These are phyloP conservation scores for Ochropleura leucogaster DNA, from an alignment of 2,888 invertebrate genomes.

Conservation along the genomic window DNA sequence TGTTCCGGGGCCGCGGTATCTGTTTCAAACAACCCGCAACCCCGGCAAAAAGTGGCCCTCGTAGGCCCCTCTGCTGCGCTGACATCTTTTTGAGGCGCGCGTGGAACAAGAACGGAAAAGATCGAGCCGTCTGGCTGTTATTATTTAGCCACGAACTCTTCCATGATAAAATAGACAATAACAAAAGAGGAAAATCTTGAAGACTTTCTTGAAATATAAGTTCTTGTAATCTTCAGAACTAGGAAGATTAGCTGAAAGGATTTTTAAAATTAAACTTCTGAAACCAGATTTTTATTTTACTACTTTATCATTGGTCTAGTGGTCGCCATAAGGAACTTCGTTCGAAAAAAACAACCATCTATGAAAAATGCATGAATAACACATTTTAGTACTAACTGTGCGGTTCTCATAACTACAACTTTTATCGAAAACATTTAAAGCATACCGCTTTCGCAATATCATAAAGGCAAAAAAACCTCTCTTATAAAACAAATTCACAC, in stretches of 20 bases:
- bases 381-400: neutral
- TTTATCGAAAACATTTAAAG: neutral
- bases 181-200: neutral
- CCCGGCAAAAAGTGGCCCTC: no score
- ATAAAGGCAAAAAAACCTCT: conserved; percentile 10
- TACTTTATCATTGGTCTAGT: no score
- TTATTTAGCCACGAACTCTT: no score
- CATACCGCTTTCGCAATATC: neutral
- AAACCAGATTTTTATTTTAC: neutral
- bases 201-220: neutral
- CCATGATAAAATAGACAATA: neutral
- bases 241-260: neutral
- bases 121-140: no score
- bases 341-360: neutral
- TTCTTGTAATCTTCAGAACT: neutral
- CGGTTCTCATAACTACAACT: neutral
- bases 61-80: no score
- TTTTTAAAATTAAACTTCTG: neutral
- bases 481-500: conserved; percentile 36
- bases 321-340: no score
- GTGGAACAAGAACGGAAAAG: no score
- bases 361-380: no score
- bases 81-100: no score
- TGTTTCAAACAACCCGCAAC: no score
- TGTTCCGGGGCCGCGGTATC: no score